Conservation (phyloP, 2,888 invertebrate species). For the Synergus japonicus region DNA sequence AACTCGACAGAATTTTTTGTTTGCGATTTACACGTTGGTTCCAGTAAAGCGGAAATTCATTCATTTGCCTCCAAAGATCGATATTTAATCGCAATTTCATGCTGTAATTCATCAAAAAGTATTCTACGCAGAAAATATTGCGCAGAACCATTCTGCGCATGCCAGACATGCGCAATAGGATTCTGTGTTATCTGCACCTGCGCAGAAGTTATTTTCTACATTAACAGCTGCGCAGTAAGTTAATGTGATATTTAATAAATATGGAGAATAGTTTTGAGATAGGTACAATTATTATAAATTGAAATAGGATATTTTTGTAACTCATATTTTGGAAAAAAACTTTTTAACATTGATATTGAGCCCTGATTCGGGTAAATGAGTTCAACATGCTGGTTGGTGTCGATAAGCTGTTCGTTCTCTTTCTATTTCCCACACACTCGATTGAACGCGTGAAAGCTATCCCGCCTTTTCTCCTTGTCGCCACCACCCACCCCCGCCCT, state of each 20-base stretch:
- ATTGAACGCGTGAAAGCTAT: neutral
- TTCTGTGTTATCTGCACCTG: neutral
- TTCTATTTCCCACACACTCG: neutral
- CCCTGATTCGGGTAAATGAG: neutral
- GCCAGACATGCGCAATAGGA: neutral
- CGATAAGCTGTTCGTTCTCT: neutral
- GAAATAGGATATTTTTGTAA: neutral
- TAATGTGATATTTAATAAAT: neutral
- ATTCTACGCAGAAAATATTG: neutral
- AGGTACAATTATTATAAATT: neutral
- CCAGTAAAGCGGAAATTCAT: neutral
- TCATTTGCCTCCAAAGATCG: no score
- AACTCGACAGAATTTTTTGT: neutral
- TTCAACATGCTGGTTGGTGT: neutral
- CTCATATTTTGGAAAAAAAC: neutral
- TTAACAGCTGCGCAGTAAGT: neutral
- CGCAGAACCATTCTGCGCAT: neutral
- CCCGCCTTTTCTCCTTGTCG: neutral
- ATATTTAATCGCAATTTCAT: no score
- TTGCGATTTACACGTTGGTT: neutral
- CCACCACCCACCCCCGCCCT: neutral
- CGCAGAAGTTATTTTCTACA: no score
- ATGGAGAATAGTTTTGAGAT: neutral
- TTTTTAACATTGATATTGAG: neutral
- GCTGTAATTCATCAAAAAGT: no score